These are phyloP conservation scores for Sceloporus undulatus DNA, from an alignment of 2,113 vertebrate species.

Conservation along the genomic window DNA sequence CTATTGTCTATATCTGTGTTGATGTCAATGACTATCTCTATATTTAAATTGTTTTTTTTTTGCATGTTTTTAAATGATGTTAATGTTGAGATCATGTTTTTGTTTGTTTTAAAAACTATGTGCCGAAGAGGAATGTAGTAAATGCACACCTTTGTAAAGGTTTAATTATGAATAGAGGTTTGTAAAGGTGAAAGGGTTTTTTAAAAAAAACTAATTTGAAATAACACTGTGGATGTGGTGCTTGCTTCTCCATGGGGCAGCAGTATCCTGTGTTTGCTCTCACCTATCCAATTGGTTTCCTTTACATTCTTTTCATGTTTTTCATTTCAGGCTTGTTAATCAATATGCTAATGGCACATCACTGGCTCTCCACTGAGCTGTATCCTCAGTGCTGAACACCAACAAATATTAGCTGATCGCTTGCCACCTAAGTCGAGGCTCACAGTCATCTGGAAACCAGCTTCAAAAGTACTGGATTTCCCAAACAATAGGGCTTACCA, in stretches of 20 bases:
- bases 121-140: background rate
- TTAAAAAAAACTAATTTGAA: constrained; percentile 33
- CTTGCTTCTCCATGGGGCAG: constrained; percentile 6
- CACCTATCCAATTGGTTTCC: background rate
- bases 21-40: background rate
- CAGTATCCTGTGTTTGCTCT: constrained; percentile 20
- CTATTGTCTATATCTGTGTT: background rate
- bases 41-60: background rate
- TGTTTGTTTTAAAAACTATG: background rate
- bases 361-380: background rate
- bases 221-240: background rate
- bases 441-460: constrained; percentile 16
- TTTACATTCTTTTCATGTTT: constrained; percentile 30
- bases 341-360: background rate
- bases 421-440: constrained; percentile 22
- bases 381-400: constrained; percentile 29
- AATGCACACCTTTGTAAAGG: constrained; percentile 18
- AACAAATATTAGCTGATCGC: constrained; percentile 26
- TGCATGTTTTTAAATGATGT: background rate
- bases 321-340: constrained; percentile 30
- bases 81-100: background rate
- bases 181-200: constrained; percentile 13
- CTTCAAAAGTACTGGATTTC: constrained; percentile 34
- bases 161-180: constrained; percentile 22
- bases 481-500: constrained; percentile 24